Conservation (phyloP, 2,888 invertebrate genomes). For the Drosophila kambysellisi region DNA sequence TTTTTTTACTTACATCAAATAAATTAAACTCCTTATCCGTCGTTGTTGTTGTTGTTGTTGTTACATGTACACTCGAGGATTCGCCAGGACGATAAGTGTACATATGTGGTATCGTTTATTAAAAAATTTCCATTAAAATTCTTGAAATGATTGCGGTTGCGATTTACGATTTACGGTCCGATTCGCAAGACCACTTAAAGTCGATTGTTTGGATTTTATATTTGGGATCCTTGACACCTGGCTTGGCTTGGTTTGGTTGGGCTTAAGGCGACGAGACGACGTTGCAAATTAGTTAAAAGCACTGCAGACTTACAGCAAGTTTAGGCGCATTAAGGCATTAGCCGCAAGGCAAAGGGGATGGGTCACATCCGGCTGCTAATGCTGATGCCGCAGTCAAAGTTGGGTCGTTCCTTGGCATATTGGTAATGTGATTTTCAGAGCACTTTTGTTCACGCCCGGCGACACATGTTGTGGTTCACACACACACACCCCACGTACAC, state of each 20-base stretch:
- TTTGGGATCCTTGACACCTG: conserved; percentile 45
- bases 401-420: conserved; percentile 50
- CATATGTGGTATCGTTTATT: conserved; percentile 52
- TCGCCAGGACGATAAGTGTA: conserved; percentile 11
- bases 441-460: conserved; percentile 78
- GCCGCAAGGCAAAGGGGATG: conserved; percentile 23
- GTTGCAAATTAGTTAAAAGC: conserved; percentile 72
- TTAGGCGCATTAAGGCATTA: conserved; percentile 76
- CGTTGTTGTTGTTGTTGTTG: conserved; percentile 40
- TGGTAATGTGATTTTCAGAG: conserved; percentile 75
- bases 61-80: conserved; percentile 17
- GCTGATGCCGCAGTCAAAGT: conserved; percentile 44
- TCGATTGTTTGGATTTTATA: conserved; percentile 51
- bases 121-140: conserved; percentile 65
- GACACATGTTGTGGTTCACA: conserved; percentile 78
- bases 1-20: conserved; percentile 53
- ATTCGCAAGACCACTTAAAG: conserved; percentile 53
- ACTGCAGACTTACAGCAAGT: conserved; percentile 69
- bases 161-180: conserved; percentile 48
- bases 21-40: conserved; percentile 52
- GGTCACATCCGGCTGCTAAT: conserved; percentile 26
- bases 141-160: conserved; percentile 23
- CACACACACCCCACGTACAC: conserved; percentile 30
- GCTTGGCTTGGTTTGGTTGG: conserved; percentile 10
- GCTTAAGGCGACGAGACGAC: conserved; percentile 33